Base-by-base conservation (phyloP, 2,113 vertebrate genomes). In the Megaceryle torquata region DNA sequence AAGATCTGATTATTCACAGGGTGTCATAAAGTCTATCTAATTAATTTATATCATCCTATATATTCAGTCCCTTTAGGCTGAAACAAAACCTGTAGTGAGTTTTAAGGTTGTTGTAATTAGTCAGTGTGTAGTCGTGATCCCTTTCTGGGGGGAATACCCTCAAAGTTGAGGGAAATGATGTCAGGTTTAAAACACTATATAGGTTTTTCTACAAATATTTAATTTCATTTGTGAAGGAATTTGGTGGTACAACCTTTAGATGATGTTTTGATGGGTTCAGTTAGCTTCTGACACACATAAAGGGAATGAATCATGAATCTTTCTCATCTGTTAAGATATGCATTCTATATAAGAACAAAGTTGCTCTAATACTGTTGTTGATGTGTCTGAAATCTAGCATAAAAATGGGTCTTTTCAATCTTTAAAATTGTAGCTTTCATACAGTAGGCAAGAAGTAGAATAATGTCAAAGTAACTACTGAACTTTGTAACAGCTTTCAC, bases 191-290 rank as follows among this genome's bases (percentile, higher is more conserved):
- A 95, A 44, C 18, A 84, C 44, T 48, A 1, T 51, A 33, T 60
- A 91, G 28, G 29, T 46, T 93, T 91, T 97, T 93, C 78, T 92
- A 86, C 85, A 91, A 76, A 65, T 97, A 88, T 94, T 97, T 97
- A 83, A 68, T 89, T 94, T 87, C 12, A 35, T 81, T 94, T 95
- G 59, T 91, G 69, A 96, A 80, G 54, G 91, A 97, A 94, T 97
- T 91, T 69, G 31, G 29, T 89, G 44, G 71, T 89, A 91, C 72
- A 81, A 26, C 64, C 63, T 54, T 93, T 74, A 85, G 72, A 79
- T 91, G 28, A 72, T 95, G 59, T 97, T 98, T 97, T 97, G 96
- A 97, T 98, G 77, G 41, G n/a, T 96, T 97, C 26, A 57, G 69
- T 98, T 97, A 97, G 88, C 77, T 96, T 77, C 93, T 33, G 68